Percentiles rank a stretch among this genome's conserved stretches.
phyloP scores from a whole-genome alignment of 2,888 invertebrate genomes.

The Sinohyriopsis cumingii region DNA sequence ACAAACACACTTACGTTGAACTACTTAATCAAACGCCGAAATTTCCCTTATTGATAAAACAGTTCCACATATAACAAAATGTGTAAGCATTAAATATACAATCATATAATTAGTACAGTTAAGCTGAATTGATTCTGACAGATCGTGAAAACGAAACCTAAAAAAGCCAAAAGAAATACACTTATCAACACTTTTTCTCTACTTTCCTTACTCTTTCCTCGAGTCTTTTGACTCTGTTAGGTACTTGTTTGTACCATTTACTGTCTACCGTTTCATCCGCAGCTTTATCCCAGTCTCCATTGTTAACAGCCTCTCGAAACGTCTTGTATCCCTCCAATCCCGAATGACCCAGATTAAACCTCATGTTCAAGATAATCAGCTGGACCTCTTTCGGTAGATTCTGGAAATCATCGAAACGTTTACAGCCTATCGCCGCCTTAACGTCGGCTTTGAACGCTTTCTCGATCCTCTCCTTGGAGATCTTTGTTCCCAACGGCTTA shows the following conservation, averaged over 20 bases:
- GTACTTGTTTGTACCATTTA: slow-evolving; percentile 11
- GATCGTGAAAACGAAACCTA: too few species aligned
- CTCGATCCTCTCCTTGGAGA: slow-evolving; percentile 4
- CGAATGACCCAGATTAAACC: slow-evolving; percentile 11
- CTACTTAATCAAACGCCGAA: too few species aligned
- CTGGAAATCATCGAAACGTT: not conserved
- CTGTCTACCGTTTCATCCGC: slow-evolving; percentile 17
- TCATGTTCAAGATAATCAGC: slow-evolving; percentile 16
- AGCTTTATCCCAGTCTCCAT: slow-evolving; percentile 11
- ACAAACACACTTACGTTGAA: too few species aligned
- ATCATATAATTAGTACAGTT: too few species aligned
- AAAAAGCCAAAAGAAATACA: too few species aligned
- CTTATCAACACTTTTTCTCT: not conserved
- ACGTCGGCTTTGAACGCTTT: slow-evolving; percentile 13
- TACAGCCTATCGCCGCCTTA: not conserved
- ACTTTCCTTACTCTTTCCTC: slow-evolving; percentile 15
- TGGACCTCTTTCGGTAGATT: slow-evolving; percentile 11
- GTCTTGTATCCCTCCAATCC: slow-evolving; percentile 8
- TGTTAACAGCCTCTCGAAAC: slow-evolving; percentile 7
- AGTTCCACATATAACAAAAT: too few species aligned
- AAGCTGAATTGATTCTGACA: too few species aligned
- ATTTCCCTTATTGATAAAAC: too few species aligned
- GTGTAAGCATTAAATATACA: too few species aligned
- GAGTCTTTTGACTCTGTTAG: slow-evolving; percentile 6
- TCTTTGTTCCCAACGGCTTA: slow-evolving; percentile 3